Evolutionary conservation across 2,888 invertebrate species (phyloP).

Genomic region (Cerceris ruficornis): DNA sequence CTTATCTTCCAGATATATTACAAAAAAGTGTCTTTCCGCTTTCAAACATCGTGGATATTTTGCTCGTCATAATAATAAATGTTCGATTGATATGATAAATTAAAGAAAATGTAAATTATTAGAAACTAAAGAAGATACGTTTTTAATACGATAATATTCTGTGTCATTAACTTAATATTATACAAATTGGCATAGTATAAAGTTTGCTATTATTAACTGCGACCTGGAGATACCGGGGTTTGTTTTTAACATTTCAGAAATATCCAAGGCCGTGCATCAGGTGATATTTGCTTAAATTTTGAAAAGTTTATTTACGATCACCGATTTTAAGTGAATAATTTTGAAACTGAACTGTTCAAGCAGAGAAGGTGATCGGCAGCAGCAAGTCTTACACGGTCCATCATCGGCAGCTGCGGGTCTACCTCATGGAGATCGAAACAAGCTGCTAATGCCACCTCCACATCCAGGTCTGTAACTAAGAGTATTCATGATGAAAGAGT

Average conservation of each 20-base stretch:
- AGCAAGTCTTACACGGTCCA: conserved; percentile 76
- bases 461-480: conserved; percentile 82
- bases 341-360: conserved; percentile 79
- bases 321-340: conserved; percentile 71
- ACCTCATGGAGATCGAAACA: conserved; percentile 79
- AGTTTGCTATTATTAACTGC: conserved; percentile 58
- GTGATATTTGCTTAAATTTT: conserved; percentile 68
- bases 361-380: conserved; percentile 80
- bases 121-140: conserved; percentile 34
- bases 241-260: conserved; percentile 70
- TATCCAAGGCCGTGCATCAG: conserved; percentile 69
- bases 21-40: conserved; percentile 33
- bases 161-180: conserved; percentile 39
- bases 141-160: conserved; percentile 45
- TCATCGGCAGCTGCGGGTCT: conserved; percentile 73
- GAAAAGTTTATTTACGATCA: conserved; percentile 59
- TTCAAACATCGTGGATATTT: conserved; percentile 29
- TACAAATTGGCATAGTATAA: conserved; percentile 50
- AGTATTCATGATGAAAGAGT: conserved; percentile 77
- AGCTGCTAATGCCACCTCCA: conserved; percentile 80
- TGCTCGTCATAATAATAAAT: conserved; percentile 37
- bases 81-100: conserved; percentile 25
- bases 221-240: conserved; percentile 53
- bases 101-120: conserved; percentile 37
- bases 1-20: conserved; percentile 11